These are phyloP conservation scores for Drosophila sordidula DNA, from an alignment of 2,888 invertebrate species.

Conservation along the genomic window DNA sequence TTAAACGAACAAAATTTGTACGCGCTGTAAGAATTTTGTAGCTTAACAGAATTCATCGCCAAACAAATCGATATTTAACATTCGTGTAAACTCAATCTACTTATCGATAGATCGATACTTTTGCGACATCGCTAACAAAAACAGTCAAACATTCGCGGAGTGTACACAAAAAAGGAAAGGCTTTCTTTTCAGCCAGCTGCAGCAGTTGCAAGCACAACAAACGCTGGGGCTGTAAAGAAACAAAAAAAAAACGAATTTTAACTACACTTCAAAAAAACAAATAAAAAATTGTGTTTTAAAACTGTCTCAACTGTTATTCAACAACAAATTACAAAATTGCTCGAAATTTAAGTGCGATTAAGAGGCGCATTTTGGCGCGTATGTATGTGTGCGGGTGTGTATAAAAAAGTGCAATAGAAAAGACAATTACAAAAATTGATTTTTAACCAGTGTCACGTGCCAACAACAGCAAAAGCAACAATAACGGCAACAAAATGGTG, in stretches of 20 bases:
- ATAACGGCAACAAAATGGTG: slow-evolving; percentile 89
- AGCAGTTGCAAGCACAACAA: slow-evolving; percentile 57
- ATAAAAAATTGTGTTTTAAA: slow-evolving; percentile 8
- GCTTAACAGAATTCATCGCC: slow-evolving; percentile 13
- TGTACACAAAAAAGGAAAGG: slow-evolving; percentile 61
- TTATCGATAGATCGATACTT: slow-evolving; percentile 22
- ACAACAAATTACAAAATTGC: slow-evolving; percentile 26
- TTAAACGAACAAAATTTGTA: background rate
- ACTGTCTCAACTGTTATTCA: slow-evolving; percentile 18
- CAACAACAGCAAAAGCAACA: slow-evolving; percentile 38
- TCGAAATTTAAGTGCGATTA: slow-evolving; percentile 30
- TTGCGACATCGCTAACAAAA: slow-evolving; percentile 8
- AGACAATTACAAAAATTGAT: slow-evolving; percentile 53
- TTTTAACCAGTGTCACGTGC: slow-evolving; percentile 63
- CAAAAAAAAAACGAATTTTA: background rate
- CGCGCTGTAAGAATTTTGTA: too few species aligned
- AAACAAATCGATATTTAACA: slow-evolving; percentile 9
- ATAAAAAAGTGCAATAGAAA: slow-evolving; percentile 42
- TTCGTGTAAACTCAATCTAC: too few species aligned
- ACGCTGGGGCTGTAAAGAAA: slow-evolving; percentile 53
- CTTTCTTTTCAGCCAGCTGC: slow-evolving; percentile 65
- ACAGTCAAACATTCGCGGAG: slow-evolving; percentile 47
- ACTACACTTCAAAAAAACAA: slow-evolving; percentile 17
- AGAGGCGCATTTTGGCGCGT: slow-evolving; percentile 34
- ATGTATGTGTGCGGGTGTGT: slow-evolving; percentile 25